phyloP scores from a whole-genome alignment of 2,113 vertebrate genomes.

The Corythornis madagascariensis region DNA sequence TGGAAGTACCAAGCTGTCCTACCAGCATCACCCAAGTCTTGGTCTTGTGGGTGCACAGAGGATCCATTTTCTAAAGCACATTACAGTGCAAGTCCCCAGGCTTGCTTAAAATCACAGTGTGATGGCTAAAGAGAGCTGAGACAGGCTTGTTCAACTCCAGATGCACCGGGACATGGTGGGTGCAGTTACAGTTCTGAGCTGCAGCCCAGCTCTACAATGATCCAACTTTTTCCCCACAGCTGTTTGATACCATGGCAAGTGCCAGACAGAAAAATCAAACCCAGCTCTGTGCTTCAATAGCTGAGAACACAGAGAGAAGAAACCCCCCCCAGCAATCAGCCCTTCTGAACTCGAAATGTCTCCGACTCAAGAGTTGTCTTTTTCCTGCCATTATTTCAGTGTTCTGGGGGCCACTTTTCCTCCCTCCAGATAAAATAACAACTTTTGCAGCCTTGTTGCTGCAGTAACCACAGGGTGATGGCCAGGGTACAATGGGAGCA shows the following conservation, averaged over 20 bases:
- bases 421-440: constrained; percentile 32
- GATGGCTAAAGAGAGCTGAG: not conserved
- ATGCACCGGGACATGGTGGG: rapidly evolving
- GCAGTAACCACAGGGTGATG: constrained; percentile 34
- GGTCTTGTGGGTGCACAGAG: not conserved
- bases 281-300: not conserved
- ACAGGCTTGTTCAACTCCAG: rapidly evolving
- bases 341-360: not conserved
- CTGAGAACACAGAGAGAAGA: not conserved
- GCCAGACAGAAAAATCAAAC: not conserved
- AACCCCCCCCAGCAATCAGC: not conserved
- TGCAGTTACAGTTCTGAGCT: not conserved
- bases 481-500: constrained; percentile 39
- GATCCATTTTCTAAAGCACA: not conserved
- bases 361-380: not conserved
- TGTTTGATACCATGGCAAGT: rapidly evolving
- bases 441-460: constrained; percentile 53
- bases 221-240: not conserved
- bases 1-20: not conserved
- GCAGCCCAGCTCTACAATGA: not conserved
- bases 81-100: not conserved
- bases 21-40: not conserved
- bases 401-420: not conserved
- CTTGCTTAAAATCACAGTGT: not conserved
- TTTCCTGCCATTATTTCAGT: not conserved